phyloP scores from a whole-genome alignment of 2,797 vertebrate species.

The Anniella stebbinsi region DNA sequence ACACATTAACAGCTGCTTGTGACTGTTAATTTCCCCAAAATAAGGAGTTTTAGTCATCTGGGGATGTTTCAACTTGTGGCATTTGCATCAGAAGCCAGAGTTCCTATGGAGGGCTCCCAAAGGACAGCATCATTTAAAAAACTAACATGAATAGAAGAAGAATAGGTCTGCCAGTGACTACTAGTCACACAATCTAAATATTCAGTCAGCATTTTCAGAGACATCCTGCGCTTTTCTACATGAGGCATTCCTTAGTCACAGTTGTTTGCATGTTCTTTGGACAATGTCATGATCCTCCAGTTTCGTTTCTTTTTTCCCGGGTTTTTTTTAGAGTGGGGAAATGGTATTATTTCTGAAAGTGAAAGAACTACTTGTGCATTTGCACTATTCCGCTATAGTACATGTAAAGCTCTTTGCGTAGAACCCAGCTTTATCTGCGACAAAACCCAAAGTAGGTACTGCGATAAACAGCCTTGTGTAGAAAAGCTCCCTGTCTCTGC shows the following conservation, averaged over 20 bases:
- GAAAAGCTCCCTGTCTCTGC: background rate
- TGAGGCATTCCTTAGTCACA: too few species aligned
- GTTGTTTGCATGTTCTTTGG: too few species aligned
- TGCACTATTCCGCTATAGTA: too few species aligned
- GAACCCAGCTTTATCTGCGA: too few species aligned
- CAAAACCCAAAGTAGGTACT: too few species aligned
- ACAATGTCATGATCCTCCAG: too few species aligned
- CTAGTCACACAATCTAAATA: background rate
- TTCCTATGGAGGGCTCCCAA: background rate
- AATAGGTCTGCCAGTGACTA: too few species aligned
- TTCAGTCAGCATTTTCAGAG: background rate
- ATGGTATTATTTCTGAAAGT: too few species aligned
- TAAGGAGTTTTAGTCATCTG: constrained; percentile 5
- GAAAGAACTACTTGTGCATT: too few species aligned
- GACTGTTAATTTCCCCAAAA: constrained; percentile 41
- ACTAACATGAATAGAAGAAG: background rate
- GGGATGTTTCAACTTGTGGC: background rate
- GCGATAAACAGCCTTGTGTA: too few species aligned
- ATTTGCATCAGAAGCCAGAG: background rate
- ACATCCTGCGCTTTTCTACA: background rate
- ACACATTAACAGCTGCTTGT: constrained; percentile 42
- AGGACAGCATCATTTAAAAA: background rate
- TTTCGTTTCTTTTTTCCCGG: background rate
- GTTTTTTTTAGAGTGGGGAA: too few species aligned
- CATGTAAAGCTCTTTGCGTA: too few species aligned